Evolutionary conservation across 92 coral and sea anemone species (phyloP), one percentile per base, ranked within the genome.

Genomic region (Meandrina meandrites): DNA sequence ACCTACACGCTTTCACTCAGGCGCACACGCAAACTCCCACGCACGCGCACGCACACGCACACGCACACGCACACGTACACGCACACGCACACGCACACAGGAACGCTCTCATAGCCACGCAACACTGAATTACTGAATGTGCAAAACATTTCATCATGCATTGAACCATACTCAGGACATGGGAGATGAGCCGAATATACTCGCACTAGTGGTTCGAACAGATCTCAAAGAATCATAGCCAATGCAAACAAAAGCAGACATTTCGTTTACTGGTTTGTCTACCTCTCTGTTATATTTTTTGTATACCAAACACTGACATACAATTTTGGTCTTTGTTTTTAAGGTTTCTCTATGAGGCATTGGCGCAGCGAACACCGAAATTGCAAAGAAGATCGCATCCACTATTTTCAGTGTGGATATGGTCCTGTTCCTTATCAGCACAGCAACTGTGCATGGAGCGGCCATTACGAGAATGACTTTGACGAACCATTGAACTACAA

Each of bases 321-420:
- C 53, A 48, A 3, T 71, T 71, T 71, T 17, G 48, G n/a, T 71
- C 50, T 40, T 86, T 48, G 72, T 60, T 60, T 13, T 22, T 11
- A n/a, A 89, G 92, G 86, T 3, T 13, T 40, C 11, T 75, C 86
- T 21, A 8, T 89, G 15, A 70, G 18, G 34, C 8, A 0, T 1
- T 56, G 87, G 85, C 75, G 21, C 48, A 76, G 84, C 7, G 8
- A 24, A 5, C 87, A 84, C 86, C 76, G 92, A 53, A 48, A 48
- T 28, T 89, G 92, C 89, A 81, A 89, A 58, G 72, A 64, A 36
- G 92, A 89, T 58, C 92, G 92, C 60, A 69, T 89, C 28, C 87
- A 76, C 69, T 34, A 75, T 50, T 89, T 89, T 48, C 42, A 4
- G 16, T 87, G 90, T 64, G n/a, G 0, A 79, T 47, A 53, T 64